Evolutionary conservation across 2,888 invertebrate genomes (phyloP).

Genomic region (Megamerina dolium): DNA sequence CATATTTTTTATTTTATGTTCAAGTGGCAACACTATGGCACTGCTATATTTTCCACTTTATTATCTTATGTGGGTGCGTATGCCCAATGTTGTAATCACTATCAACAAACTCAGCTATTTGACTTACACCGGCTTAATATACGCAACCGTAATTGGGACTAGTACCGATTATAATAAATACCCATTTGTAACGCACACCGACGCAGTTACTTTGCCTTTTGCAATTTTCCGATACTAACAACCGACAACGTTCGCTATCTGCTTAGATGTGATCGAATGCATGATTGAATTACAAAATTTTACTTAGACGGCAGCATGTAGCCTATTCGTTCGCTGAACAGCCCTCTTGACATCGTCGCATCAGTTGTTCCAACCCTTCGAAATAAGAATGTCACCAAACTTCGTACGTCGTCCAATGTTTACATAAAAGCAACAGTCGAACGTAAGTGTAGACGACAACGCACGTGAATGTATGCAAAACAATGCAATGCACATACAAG

Average conservation of each 20-base stretch:
- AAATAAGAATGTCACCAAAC: conserved; percentile 1
- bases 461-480: conserved; percentile 6
- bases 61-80: no score
- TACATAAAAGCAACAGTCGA: conserved; percentile 32
- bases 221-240: conserved; percentile 18
- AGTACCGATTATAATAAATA: no score
- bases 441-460: conserved; percentile 13
- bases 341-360: no score
- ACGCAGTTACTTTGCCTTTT: conserved; percentile 2
- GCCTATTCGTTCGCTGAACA: no score
- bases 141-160: no score
- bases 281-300: conserved; percentile 42
- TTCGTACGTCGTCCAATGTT: conserved; percentile 34
- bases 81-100: no score
- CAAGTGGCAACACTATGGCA: no score
- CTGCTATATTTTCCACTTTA: no score
- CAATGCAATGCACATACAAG: conserved; percentile 1
- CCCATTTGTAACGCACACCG: no score
- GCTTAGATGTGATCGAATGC: conserved; percentile 46
- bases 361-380: conserved; percentile 26
- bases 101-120: no score
- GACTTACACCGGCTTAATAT: no score
- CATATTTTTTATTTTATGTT: conserved; percentile 27
- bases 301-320: conserved; percentile 28
- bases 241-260: conserved; percentile 45